Percentiles rank a stretch among this genome's conserved stretches.
Conservation (phyloP, 2,797 vertebrate species). For the Centropyge bicolor region DNA sequence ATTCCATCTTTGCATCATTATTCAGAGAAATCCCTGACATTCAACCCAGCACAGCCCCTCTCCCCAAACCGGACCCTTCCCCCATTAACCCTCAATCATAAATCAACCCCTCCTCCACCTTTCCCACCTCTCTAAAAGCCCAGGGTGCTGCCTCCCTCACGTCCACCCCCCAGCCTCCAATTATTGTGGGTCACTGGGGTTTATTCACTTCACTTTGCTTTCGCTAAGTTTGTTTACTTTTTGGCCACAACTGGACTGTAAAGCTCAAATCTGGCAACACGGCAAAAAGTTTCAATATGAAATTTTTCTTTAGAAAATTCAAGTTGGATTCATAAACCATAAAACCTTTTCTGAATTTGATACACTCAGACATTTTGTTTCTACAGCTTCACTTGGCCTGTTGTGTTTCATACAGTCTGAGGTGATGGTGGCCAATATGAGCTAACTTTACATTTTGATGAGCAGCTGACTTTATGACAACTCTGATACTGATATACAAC, state of each 20-base stretch:
- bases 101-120: slow-evolving; percentile 80
- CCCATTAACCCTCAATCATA: slow-evolving; percentile 72
- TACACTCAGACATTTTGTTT: background rate
- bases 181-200: slow-evolving; percentile 62
- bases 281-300: background rate
- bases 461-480: background rate
- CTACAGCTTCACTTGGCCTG: background rate
- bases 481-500: background rate
- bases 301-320: background rate
- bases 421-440: background rate
- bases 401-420: background rate
- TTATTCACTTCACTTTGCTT: slow-evolving; percentile 57
- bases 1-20: slow-evolving; percentile 65
- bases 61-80: slow-evolving; percentile 57
- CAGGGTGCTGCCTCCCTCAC: slow-evolving; percentile 30
- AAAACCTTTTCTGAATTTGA: background rate
- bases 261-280: background rate
- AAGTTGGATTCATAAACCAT: background rate
- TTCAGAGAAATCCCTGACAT: slow-evolving; percentile 69
- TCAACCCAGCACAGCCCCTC: slow-evolving; percentile 53
- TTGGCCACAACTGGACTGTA: slow-evolving; percentile 29
- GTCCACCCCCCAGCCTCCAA: slow-evolving; percentile 42
- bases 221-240: slow-evolving; percentile 67
- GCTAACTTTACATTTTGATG: background rate
- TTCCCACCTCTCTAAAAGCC: slow-evolving; percentile 68